phyloP scores from a whole-genome alignment of 1,140 invertebrate genomes.

The Heliconius melpomene region DNA sequence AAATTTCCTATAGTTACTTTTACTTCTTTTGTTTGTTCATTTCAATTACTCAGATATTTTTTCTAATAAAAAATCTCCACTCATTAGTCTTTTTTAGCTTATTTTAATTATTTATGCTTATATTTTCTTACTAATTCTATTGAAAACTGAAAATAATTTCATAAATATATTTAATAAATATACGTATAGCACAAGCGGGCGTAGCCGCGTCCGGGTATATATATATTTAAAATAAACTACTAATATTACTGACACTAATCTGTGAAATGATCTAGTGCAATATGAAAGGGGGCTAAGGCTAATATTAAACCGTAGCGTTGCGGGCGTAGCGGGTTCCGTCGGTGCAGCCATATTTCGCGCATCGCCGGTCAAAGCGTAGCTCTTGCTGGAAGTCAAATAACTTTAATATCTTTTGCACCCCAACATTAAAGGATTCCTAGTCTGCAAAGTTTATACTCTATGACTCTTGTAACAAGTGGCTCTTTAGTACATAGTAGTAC shows the following conservation, averaged over 20 bases:
- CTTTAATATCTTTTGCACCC: constrained; percentile 53
- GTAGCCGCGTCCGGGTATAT: no score
- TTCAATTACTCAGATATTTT: no score
- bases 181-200: no score
- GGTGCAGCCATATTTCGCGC: constrained; percentile 64
- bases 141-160: no score
- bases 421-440: constrained; percentile 35
- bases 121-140: no score
- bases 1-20: no score
- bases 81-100: no score
- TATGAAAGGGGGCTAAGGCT: constrained; percentile 23
- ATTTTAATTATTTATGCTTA: no score
- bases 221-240: neutral
- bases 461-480: constrained; percentile 25
- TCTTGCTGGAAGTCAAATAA: constrained; percentile 40
- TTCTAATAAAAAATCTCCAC: no score
- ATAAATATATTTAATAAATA: no score
- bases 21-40: no score
- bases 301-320: constrained; percentile 45
- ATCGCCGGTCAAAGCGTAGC: constrained; percentile 53
- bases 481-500: neutral
- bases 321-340: constrained; percentile 45
- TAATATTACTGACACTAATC: constrained; percentile 15
- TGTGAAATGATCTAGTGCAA: constrained; percentile 25
- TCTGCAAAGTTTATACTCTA: constrained; percentile 25